Percentiles rank a stretch among this genome's conserved stretches.
These are phyloP conservation scores for Trichopoda pennipes DNA, from an alignment of 2,888 invertebrate species.

Conservation along the genomic window DNA sequence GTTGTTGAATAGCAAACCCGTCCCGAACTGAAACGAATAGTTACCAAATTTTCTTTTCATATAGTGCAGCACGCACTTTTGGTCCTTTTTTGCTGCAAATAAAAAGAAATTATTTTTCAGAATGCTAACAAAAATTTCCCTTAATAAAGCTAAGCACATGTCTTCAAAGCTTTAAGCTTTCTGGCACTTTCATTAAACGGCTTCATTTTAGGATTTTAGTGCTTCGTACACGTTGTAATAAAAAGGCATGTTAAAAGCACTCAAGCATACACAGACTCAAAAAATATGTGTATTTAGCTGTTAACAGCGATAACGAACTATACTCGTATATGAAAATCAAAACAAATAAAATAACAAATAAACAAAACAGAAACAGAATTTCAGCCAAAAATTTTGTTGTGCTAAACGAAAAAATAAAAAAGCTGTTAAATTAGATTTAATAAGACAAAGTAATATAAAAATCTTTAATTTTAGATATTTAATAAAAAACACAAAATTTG, in stretches of 20 bases:
- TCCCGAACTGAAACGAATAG: slow-evolving; percentile 79
- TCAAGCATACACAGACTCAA: neutral
- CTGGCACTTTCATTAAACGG: slow-evolving; percentile 24
- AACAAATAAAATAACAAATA: no score
- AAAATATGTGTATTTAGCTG: slow-evolving; percentile 16
- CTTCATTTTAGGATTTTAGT: slow-evolving; percentile 62
- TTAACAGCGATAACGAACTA: neutral
- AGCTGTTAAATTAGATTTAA: no score
- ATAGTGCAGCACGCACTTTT: slow-evolving; percentile 72
- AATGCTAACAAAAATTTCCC: slow-evolving; percentile 47
- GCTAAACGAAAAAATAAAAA: no score
- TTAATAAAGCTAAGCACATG: slow-evolving; percentile 34
- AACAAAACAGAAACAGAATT: no score
- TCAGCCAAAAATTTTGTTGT: no score
- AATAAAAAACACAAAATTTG: no score
- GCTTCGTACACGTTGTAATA: slow-evolving; percentile 47
- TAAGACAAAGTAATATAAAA: no score
- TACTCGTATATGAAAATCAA: no score
- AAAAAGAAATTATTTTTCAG: slow-evolving; percentile 53
- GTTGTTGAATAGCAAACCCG: slow-evolving; percentile 80
- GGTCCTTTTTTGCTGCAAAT: slow-evolving; percentile 63
- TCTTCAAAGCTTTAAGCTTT: slow-evolving; percentile 56
- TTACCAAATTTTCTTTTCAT: slow-evolving; percentile 76
- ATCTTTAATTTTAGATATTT: no score
- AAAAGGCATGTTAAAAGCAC: slow-evolving; percentile 3